Percentiles rank a stretch among this genome's conserved stretches.
Evolutionary conservation across 2,888 invertebrate species (phyloP).

Genomic region (Hydriomena furcata): DNA sequence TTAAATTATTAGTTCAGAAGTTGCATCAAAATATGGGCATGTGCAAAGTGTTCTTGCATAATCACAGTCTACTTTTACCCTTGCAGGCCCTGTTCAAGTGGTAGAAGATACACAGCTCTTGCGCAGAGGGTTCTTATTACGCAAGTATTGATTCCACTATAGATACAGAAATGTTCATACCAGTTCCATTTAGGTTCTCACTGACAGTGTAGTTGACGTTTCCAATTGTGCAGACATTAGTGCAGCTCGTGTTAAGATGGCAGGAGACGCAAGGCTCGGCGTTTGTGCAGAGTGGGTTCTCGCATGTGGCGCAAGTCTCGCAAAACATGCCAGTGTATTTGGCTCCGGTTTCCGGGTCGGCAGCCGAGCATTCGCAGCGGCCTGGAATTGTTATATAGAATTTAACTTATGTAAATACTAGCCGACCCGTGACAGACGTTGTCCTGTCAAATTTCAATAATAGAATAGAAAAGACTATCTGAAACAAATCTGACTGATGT

Average conservation of each 20-base stretch:
- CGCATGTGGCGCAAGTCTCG: constrained; percentile 77
- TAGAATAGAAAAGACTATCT: background rate
- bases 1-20: too few relatives aligned
- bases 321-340: constrained; percentile 77
- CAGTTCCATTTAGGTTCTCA: constrained; percentile 43
- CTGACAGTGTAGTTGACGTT: constrained; percentile 65
- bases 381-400: constrained; percentile 48
- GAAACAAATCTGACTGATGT: too few relatives aligned
- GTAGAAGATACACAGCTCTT: too few relatives aligned
- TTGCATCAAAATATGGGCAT: too few relatives aligned
- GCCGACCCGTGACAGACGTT: too few relatives aligned
- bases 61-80: too few relatives aligned
- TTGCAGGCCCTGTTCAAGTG: too few relatives aligned
- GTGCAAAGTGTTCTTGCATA: too few relatives aligned
- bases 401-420: too few relatives aligned
- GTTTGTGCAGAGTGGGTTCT: constrained; percentile 74
- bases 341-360: constrained; percentile 46
- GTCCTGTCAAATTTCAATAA: too few relatives aligned
- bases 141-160: too few relatives aligned
- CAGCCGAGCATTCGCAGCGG: constrained; percentile 60
- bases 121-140: too few relatives aligned
- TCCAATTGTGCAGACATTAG: constrained; percentile 58
- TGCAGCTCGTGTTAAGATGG: constrained; percentile 61
- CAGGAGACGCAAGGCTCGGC: constrained; percentile 77
- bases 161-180: constrained; percentile 42